Percentiles rank a stretch among this genome's conserved stretches.
phyloP scores from a whole-genome alignment of 2,797 vertebrate species.

The Labroides dimidiatus region DNA sequence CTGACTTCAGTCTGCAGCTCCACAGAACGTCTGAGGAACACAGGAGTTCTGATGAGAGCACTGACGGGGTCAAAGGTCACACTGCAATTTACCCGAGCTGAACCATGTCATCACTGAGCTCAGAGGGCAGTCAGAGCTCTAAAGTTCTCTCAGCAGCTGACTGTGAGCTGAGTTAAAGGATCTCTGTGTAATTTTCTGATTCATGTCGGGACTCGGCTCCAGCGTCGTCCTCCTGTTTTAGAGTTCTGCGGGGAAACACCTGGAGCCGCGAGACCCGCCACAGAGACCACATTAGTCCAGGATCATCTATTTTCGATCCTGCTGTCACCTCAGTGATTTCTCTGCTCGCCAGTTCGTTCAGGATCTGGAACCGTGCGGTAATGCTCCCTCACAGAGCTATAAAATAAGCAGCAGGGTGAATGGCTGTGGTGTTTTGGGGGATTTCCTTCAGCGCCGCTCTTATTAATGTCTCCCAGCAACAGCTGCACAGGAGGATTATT shows the following conservation, averaged over 20 bases:
- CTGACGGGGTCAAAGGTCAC: not conserved
- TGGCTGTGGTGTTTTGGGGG: conserved; percentile 29
- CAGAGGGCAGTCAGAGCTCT: not conserved
- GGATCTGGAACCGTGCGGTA: not conserved
- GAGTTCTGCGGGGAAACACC: too few relatives aligned
- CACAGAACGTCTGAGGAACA: not conserved
- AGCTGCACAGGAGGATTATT: conserved; percentile 4
- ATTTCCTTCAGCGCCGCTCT: conserved; percentile 41
- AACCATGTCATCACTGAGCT: not conserved
- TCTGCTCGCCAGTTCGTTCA: not conserved
- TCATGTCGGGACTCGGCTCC: too few relatives aligned
- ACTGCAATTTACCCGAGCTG: not conserved
- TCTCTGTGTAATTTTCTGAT: too few relatives aligned
- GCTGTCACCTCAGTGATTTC: not conserved
- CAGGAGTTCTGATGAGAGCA: not conserved
- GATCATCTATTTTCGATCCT: too few relatives aligned
- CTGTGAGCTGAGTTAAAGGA: too few relatives aligned
- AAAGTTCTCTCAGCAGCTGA: too few relatives aligned
- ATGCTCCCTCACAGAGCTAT: not conserved
- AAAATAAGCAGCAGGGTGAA: not conserved
- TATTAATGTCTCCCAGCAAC: conserved; percentile 1
- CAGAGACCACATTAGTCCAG: too few relatives aligned
- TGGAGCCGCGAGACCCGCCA: too few relatives aligned
- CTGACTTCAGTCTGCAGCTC: conserved; percentile 16
- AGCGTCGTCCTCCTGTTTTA: too few relatives aligned